These are phyloP conservation scores for Catostylus mosaicus DNA, from an alignment of 30 jellyfish, hydroid and myxozoan species.

Conservation along the genomic window DNA sequence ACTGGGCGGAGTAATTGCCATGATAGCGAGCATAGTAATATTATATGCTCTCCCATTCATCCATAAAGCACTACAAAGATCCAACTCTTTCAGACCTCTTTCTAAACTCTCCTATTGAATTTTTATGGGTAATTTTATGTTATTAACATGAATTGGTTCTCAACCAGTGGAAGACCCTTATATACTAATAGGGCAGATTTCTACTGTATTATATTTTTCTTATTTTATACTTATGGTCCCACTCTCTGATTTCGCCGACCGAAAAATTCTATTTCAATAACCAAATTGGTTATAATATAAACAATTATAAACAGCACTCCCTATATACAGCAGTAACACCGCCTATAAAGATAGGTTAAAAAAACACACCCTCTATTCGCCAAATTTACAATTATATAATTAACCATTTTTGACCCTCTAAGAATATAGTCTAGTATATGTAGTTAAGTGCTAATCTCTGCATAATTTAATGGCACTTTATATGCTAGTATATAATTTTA, in stretches of 20 bases:
- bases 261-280: constrained; percentile 12
- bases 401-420: no score
- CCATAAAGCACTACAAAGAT: not conserved
- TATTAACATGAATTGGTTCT: constrained; percentile 56
- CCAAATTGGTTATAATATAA: not conserved
- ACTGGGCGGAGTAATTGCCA: constrained; percentile 61
- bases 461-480: no score
- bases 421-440: no score
- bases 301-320: not conserved
- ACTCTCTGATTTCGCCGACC: not conserved
- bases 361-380: no score
- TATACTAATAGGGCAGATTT: constrained; percentile 24
- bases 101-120: constrained; percentile 19
- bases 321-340: no score
- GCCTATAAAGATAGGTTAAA: no score
- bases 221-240: constrained; percentile 23
- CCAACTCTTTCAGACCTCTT: constrained; percentile 15
- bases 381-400: no score
- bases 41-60: not conserved
- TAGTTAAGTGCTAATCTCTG: no score
- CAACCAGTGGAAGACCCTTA: constrained; percentile 66
- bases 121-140: constrained; percentile 9
- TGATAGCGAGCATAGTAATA: not conserved
- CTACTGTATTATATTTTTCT: constrained; percentile 20
- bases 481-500: no score